These are phyloP conservation scores for Riparia riparia DNA, from an alignment of 2,113 vertebrate genomes.

Conservation along the genomic window DNA sequence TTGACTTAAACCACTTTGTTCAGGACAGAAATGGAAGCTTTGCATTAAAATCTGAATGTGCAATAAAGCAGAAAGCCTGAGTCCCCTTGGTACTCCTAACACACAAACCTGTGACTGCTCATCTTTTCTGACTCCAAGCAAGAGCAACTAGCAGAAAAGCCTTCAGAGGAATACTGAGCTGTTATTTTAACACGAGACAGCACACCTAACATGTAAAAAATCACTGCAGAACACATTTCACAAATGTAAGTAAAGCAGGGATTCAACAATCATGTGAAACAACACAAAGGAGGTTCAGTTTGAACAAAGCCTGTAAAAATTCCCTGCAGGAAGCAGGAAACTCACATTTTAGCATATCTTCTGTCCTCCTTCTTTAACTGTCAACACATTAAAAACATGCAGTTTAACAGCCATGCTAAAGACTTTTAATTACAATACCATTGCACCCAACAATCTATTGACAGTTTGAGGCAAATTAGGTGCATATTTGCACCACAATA, in stretches of 20 bases:
- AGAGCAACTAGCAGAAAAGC: background rate
- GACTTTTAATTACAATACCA: conserved; percentile 1
- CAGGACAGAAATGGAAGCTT: background rate
- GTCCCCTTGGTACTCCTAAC: background rate
- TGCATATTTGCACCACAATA: background rate
- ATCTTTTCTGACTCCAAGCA: background rate
- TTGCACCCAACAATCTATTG: conserved; percentile 1
- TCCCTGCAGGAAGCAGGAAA: conserved; percentile 72
- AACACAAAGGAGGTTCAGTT: conserved; percentile 35
- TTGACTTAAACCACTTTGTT: background rate
- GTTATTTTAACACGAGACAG: conserved; percentile 42
- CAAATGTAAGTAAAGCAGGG: conserved; percentile 29
- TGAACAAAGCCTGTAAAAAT: conserved; percentile 58
- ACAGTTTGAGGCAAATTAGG: background rate
- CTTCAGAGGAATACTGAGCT: background rate
- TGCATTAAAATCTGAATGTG: background rate
- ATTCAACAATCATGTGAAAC: background rate
- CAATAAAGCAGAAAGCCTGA: background rate
- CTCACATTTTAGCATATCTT: conserved; percentile 78
- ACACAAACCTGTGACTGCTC: background rate
- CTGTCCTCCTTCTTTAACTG: conserved; percentile 79
- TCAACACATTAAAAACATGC: conserved; percentile 79
- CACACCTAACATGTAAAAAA: background rate
- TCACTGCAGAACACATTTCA: conserved; percentile 9
- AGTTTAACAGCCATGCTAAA: conserved; percentile 74